These are phyloP conservation scores for Danionella cerebrum DNA, from an alignment of 2,113 vertebrate species.

Conservation along the genomic window DNA sequence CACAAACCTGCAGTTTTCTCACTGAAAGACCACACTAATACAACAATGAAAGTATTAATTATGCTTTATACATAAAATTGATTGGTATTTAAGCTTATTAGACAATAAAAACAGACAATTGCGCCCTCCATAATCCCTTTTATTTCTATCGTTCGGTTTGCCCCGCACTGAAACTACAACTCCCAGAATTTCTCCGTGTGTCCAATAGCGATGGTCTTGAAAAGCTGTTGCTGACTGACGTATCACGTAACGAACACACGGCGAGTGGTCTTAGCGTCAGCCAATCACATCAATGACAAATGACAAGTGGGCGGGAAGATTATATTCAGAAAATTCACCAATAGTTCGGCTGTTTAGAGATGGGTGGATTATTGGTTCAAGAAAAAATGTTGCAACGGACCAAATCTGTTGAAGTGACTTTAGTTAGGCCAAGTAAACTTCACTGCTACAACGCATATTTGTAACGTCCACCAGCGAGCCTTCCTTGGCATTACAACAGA, in stretches of 20 bases:
- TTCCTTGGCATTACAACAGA: neutral
- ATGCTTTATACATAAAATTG: no score
- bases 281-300: conserved; percentile 24
- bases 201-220: neutral
- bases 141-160: neutral
- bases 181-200: neutral
- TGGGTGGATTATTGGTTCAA: conserved; percentile 22
- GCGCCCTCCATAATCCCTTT: neutral
- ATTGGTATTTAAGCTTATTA: no score
- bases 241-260: neutral
- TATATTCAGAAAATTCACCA: neutral
- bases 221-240: neutral
- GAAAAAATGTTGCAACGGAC: neutral
- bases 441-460: neutral
- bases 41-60: no score
- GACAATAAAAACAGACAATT: no score
- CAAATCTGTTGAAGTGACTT: neutral
- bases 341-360: neutral
- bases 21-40: no score
- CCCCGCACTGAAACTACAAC: neutral
- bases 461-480: neutral
- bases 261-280: neutral
- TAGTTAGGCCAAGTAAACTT: neutral
- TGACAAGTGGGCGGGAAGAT: neutral
- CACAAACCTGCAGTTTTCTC: no score